These are phyloP conservation scores for Deroptyus accipitrinus DNA, from an alignment of 2,113 vertebrate genomes.

Conservation along the genomic window DNA sequence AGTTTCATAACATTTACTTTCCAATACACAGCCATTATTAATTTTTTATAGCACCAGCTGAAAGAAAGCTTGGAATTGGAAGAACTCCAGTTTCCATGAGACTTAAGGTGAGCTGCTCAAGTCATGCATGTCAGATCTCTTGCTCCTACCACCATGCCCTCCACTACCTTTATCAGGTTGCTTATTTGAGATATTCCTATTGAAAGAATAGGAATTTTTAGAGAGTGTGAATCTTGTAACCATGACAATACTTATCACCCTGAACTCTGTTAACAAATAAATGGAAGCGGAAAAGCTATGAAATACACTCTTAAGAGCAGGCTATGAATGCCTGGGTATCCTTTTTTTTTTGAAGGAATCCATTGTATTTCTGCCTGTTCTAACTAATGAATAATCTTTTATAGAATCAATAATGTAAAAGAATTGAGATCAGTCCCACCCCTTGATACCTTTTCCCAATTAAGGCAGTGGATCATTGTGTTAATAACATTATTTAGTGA, in stretches of 20 bases:
- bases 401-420: slow-evolving; percentile 17
- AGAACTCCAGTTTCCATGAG: neutral
- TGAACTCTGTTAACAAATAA: neutral
- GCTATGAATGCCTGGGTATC: neutral
- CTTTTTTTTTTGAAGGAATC: neutral
- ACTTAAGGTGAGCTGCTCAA: neutral
- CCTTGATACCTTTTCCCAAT: slow-evolving; percentile 18
- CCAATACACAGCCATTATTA: neutral
- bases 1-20: neutral
- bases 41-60: neutral
- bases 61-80: neutral
- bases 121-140: neutral
- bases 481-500: slow-evolving; percentile 34
- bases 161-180: neutral
- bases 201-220: neutral
- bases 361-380: neutral
- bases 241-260: neutral
- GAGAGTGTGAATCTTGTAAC: neutral
- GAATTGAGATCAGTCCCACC: neutral
- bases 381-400: slow-evolving; percentile 13
- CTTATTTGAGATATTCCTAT: neutral
- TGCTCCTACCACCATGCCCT: neutral
- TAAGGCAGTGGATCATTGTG: slow-evolving; percentile 15
- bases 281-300: neutral
- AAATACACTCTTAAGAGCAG: neutral